Conservation (phyloP, 35 echinoderm and acorn worm species). For the Ophiothrix spiculata region DNA sequence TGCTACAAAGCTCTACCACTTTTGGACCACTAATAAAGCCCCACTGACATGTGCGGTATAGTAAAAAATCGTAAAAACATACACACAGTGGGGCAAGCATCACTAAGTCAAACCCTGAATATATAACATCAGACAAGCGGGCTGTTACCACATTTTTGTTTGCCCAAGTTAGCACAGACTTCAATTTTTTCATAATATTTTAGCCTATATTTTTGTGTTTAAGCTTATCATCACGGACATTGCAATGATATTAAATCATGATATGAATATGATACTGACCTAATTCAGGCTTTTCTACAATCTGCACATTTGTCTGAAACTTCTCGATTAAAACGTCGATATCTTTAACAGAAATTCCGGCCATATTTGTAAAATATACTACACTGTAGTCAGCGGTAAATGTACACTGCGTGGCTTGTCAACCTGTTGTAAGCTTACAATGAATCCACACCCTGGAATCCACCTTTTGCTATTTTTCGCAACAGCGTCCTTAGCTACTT, state of each 20-base stretch:
- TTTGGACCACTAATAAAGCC: no score
- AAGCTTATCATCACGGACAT: not conserved
- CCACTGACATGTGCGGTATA: no score
- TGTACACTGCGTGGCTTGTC: not conserved
- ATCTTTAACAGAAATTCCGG: not conserved
- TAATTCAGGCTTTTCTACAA: conserved; percentile 18
- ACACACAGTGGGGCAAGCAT: no score
- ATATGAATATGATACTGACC: no score
- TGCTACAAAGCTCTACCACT: no score
- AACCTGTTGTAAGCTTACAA: not conserved
- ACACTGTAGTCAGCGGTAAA: not conserved
- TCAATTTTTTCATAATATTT: not conserved
- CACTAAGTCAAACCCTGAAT: no score
- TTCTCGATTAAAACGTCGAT: conserved; percentile 1
- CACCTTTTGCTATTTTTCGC: no score
- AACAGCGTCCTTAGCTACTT: not conserved
- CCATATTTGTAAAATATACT: not conserved
- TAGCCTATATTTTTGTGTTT: not conserved
- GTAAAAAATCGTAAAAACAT: no score
- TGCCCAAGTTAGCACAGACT: no score
- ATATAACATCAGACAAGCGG: not conserved
- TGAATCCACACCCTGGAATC: not conserved
- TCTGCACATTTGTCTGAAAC: conserved; percentile 23
- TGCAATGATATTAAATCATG: not conserved
- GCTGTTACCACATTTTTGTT: not conserved